These are phyloP conservation scores for Pocillopora meandrina DNA, from an alignment of 92 coral and sea anemone genomes.

Conservation along the genomic window DNA sequence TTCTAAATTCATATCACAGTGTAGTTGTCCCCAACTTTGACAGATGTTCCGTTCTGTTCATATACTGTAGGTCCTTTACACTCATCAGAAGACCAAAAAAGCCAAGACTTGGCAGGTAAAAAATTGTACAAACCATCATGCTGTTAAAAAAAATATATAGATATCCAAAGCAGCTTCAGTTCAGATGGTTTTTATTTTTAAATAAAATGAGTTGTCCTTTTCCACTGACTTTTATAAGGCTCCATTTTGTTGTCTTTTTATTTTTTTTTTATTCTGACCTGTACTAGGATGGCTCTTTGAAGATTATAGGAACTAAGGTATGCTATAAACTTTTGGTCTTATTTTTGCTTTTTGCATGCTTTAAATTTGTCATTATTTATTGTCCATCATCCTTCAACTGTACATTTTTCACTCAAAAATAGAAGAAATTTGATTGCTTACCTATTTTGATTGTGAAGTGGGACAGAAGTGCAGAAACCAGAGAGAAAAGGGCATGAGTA, in stretches of 20 bases:
- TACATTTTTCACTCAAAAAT: too few species aligned
- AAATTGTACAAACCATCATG: neutral
- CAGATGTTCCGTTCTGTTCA: neutral
- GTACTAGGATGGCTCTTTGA: slow-evolving; percentile 51
- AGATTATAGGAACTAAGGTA: slow-evolving; percentile 41
- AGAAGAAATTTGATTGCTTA: too few species aligned
- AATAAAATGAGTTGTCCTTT: too few species aligned
- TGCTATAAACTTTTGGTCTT: neutral
- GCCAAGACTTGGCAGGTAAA: slow-evolving; percentile 80
- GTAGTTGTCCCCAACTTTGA: neutral
- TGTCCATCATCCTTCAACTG: too few species aligned
- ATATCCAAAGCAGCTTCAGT: neutral
- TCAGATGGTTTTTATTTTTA: too few species aligned
- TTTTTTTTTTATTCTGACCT: neutral
- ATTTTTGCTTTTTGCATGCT: neutral
- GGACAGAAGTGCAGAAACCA: too few species aligned
- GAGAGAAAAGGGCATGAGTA: too few species aligned
- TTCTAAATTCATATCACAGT: neutral
- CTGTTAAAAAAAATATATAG: too few species aligned
- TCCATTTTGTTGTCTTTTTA: neutral
- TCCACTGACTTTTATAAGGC: too few species aligned
- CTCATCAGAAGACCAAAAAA: slow-evolving; percentile 74
- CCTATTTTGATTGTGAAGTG: too few species aligned
- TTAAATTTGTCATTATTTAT: neutral
- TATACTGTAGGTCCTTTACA: slow-evolving; percentile 63